Evolutionary conservation across 2,797 vertebrate genomes (phyloP).

Genomic region (Neosalanx taihuensis): DNA sequence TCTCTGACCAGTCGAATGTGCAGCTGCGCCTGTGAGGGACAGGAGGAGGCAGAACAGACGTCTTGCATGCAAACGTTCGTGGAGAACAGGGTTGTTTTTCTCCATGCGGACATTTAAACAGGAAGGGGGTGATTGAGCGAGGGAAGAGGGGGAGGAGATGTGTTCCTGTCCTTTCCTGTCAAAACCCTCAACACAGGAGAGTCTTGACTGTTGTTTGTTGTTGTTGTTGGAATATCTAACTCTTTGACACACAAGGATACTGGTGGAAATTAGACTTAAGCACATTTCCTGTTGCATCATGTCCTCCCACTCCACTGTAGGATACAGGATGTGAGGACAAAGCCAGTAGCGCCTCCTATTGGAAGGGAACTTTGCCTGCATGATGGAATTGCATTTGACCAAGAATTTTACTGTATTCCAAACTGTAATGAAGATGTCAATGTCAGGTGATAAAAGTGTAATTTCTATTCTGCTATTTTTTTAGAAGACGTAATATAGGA

Average conservation of each 20-base stretch:
- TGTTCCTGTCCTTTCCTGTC: background rate
- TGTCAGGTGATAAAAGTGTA: slow-evolving; percentile 68
- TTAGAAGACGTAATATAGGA: slow-evolving; percentile 70
- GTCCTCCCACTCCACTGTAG: slow-evolving; percentile 38
- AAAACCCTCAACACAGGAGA: slow-evolving; percentile 1
- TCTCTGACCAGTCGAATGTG: slow-evolving; percentile 38
- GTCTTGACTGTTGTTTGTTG: background rate
- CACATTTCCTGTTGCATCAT: slow-evolving; percentile 56
- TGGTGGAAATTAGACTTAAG: slow-evolving; percentile 31
- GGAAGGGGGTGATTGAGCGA: slow-evolving; percentile 8
- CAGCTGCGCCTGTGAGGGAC: background rate
- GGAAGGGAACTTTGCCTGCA: slow-evolving; percentile 64
- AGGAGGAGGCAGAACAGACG: background rate
- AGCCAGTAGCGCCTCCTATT: slow-evolving; percentile 18
- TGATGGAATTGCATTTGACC: slow-evolving; percentile 72
- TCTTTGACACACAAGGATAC: background rate
- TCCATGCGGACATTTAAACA: slow-evolving; percentile 35
- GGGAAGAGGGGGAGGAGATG: background rate
- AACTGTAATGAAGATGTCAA: slow-evolving; percentile 73
- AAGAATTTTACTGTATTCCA: slow-evolving; percentile 67
- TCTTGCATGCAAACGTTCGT: slow-evolving; percentile 57
- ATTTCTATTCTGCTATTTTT: slow-evolving; percentile 80
- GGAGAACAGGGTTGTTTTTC: slow-evolving; percentile 57
- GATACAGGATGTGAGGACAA: slow-evolving; percentile 43
- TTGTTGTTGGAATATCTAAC: background rate